phyloP scores from a whole-genome alignment of 1,140 invertebrate genomes.

The Ostrea edulis region DNA sequence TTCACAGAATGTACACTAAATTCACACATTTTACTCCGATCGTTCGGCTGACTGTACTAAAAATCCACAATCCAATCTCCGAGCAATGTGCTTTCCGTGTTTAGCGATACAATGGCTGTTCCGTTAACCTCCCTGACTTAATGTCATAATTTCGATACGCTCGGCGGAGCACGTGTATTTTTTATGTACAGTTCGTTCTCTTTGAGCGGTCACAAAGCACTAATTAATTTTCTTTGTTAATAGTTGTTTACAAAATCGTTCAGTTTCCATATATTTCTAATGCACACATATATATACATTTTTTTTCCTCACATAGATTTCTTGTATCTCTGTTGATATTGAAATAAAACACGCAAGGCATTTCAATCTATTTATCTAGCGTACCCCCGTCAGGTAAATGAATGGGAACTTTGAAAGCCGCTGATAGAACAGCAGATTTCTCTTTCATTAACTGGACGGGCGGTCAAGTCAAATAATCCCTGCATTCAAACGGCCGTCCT shows the following conservation, averaged over 20 bases:
- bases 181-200: background rate
- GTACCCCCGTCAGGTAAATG: background rate
- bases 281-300: no score
- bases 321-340: background rate
- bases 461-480: background rate
- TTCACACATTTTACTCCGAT: conserved; percentile 9
- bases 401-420: background rate
- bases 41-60: background rate
- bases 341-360: conserved; percentile 15
- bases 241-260: background rate
- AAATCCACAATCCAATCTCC: background rate
- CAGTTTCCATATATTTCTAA: background rate
- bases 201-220: background rate
- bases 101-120: conserved; percentile 20
- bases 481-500: background rate
- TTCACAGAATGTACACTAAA: conserved; percentile 12
- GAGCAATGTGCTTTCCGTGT: conserved; percentile 31
- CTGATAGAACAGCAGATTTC: background rate
- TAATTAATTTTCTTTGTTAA: conserved; percentile 25
- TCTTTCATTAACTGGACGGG: conserved; percentile 20
- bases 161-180: background rate
- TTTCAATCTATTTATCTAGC: background rate
- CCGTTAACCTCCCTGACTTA: background rate
- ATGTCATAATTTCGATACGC: conserved; percentile 26
- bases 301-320: no score